phyloP scores from a whole-genome alignment of 2,888 invertebrate species.

The Holacanthella duospinosa region DNA sequence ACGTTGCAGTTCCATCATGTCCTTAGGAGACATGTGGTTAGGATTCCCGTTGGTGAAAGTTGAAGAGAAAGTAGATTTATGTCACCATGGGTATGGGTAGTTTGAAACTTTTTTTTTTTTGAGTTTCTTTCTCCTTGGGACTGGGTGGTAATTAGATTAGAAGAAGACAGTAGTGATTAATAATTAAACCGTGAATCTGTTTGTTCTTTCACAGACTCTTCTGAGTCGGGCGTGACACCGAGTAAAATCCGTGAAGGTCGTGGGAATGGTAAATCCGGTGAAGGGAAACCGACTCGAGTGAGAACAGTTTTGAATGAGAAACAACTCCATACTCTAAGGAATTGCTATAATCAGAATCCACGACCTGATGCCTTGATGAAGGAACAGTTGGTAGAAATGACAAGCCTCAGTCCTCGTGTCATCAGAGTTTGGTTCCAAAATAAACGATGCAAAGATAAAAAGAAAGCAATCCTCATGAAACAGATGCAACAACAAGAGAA shows the following conservation, averaged over 20 bases:
- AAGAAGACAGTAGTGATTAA: not conserved
- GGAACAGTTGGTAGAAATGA: conserved; percentile 98
- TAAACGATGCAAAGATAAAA: conserved; percentile 95
- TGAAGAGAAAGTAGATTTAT: too few species aligned
- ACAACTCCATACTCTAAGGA: conserved; percentile 91
- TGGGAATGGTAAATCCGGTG: conserved; percentile 46
- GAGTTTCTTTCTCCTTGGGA: not conserved
- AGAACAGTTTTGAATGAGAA: conserved; percentile 98
- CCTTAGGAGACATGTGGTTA: too few species aligned
- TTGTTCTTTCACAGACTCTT: conserved; percentile 58
- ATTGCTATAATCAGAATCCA: conserved; percentile 95
- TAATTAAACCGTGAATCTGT: not conserved
- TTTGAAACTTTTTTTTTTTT: not conserved
- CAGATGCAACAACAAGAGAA: conserved; percentile 97
- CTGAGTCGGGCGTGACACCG: conserved; percentile 73
- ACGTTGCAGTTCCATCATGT: too few species aligned
- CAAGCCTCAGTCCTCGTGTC: conserved; percentile 88
- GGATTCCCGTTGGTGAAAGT: too few species aligned
- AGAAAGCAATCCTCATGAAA: conserved; percentile 90
- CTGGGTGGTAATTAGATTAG: not conserved
- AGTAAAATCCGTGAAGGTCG: conserved; percentile 45
- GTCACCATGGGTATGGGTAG: too few species aligned
- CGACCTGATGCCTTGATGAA: conserved; percentile 90
- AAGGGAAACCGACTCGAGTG: conserved; percentile 95
- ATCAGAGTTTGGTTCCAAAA: conserved; percentile 99